Percentiles rank a stretch among this genome's conserved stretches.
These are phyloP conservation scores for Contarinia nasturtii DNA, from an alignment of 1,140 invertebrate genomes.

Conservation along the genomic window DNA sequence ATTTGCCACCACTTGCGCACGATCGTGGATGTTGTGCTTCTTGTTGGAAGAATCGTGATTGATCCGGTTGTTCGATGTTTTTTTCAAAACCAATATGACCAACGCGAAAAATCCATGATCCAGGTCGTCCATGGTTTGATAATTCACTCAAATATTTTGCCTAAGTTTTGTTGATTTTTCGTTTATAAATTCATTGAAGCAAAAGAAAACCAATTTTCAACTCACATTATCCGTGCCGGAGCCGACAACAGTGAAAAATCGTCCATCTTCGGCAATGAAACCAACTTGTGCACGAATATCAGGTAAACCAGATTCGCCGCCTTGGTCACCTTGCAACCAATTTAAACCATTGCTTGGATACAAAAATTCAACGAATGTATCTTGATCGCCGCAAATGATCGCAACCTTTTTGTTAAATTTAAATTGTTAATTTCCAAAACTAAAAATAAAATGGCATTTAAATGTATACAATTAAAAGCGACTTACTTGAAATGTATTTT, in stretches of 20 bases:
- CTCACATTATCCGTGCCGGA: slow-evolving; percentile 74
- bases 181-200: slow-evolving; percentile 11
- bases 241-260: slow-evolving; percentile 47
- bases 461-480: slow-evolving; percentile 3
- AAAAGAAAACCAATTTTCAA: slow-evolving; percentile 1
- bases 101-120: slow-evolving; percentile 68
- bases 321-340: slow-evolving; percentile 63
- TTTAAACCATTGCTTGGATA: slow-evolving; percentile 76
- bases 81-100: slow-evolving; percentile 36
- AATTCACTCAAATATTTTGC: slow-evolving; percentile 37
- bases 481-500: slow-evolving; percentile 31
- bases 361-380: slow-evolving; percentile 67
- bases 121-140: slow-evolving; percentile 64
- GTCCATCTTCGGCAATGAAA: slow-evolving; percentile 65
- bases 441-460: background rate
- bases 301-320: slow-evolving; percentile 40
- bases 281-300: slow-evolving; percentile 83
- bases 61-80: slow-evolving; percentile 41
- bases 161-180: slow-evolving; percentile 46
- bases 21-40: slow-evolving; percentile 13
- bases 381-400: slow-evolving; percentile 58
- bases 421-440: background rate
- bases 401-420: slow-evolving; percentile 35
- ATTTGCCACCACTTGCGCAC: slow-evolving; percentile 33
- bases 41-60: slow-evolving; percentile 16